A percentile compares a stretch with the other conserved stretches of the same genome.
Conservation (phyloP, 2,888 invertebrate genomes). For the Nesidiocoris tenuis region DNA sequence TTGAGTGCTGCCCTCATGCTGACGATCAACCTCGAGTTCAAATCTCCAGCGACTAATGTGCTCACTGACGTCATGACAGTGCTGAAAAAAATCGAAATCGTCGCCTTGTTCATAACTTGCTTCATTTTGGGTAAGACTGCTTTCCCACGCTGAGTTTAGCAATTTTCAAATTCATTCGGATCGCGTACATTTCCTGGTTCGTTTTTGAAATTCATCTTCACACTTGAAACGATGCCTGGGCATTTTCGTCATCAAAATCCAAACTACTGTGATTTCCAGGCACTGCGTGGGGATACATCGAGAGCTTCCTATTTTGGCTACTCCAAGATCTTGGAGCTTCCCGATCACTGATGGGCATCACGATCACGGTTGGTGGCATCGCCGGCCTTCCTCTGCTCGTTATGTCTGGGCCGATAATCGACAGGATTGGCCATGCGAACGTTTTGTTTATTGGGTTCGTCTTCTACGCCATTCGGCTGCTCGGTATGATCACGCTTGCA, state of each 20-base stretch:
- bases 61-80: slow-evolving; percentile 68
- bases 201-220: too few species aligned
- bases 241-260: too few species aligned
- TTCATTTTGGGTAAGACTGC: slow-evolving; percentile 71
- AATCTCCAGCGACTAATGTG: slow-evolving; percentile 70
- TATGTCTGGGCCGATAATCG: slow-evolving; percentile 73
- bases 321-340: slow-evolving; percentile 75
- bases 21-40: slow-evolving; percentile 72
- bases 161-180: slow-evolving; percentile 1
- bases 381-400: slow-evolving; percentile 74
- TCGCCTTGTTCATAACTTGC: slow-evolving; percentile 70
- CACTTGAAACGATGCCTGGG: too few species aligned
- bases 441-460: slow-evolving; percentile 74
- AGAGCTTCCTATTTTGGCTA: slow-evolving; percentile 78
- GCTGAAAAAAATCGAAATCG: slow-evolving; percentile 68
- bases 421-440: slow-evolving; percentile 72
- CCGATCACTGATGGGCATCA: slow-evolving; percentile 75
- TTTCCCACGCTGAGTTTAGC: background rate
- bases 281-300: slow-evolving; percentile 79
- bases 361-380: slow-evolving; percentile 74
- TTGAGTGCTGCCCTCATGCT: slow-evolving; percentile 68
- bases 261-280: slow-evolving; percentile 58
- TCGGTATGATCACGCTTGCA: slow-evolving; percentile 57
- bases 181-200: too few species aligned
- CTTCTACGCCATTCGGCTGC: slow-evolving; percentile 70